A percentile compares a stretch with the other conserved stretches of the same genome.
Evolutionary conservation across 2,113 vertebrate genomes (phyloP).

Genomic region (Gnathonemus longibarbis): DNA sequence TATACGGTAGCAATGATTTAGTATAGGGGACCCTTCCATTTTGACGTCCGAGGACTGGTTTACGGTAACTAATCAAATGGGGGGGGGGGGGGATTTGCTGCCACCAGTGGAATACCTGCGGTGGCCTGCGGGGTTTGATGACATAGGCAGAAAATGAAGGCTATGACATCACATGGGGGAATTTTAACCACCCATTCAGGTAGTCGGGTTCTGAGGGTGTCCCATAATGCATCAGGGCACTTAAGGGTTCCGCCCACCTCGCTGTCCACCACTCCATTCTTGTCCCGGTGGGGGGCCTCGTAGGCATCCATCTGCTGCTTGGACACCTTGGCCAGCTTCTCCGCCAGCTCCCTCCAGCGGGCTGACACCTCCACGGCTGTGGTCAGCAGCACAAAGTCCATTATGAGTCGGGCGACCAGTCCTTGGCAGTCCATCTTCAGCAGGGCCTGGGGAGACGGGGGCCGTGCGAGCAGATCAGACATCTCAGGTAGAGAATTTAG

Average conservation of each 20-base stretch:
- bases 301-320: conserved; percentile 95
- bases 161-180: neutral
- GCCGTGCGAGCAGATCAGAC: neutral
- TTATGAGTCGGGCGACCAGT: conserved; percentile 79
- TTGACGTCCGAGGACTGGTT: neutral
- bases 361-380: conserved; percentile 91
- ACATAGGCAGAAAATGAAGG: neutral
- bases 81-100: neutral
- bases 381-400: conserved; percentile 90
- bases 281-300: conserved; percentile 85
- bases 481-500: neutral
- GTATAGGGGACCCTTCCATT: neutral
- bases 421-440: conserved; percentile 97
- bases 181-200: neutral
- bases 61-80: neutral
- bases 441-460: conserved; percentile 63
- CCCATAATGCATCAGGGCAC: neutral
- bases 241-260: conserved; percentile 64
- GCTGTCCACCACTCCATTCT: conserved; percentile 71
- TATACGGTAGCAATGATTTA: neutral
- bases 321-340: conserved; percentile 84
- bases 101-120: neutral
- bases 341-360: conserved; percentile 92
- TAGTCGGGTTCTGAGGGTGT: neutral
- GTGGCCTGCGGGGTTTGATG: neutral